Evolutionary conservation across 2,797 vertebrate species (phyloP).

Genomic region (Rhinoraja longicauda): DNA sequence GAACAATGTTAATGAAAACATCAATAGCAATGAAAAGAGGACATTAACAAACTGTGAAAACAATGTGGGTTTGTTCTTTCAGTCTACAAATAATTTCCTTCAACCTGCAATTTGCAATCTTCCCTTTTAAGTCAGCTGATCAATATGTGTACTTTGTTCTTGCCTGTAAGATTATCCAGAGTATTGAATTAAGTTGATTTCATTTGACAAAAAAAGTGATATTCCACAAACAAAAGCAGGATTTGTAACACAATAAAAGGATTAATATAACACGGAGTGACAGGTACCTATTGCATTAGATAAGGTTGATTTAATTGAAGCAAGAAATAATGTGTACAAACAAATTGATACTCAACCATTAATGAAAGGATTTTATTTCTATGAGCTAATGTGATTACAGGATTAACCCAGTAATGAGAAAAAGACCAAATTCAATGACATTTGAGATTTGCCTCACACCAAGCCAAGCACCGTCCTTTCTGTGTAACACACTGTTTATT

Average conservation of each 20-base stretch:
- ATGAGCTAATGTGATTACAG: not conserved
- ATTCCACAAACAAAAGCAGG: not conserved
- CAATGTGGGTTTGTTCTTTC: not conserved
- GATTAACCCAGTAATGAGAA: not conserved
- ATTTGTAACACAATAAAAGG: not conserved
- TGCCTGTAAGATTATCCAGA: not conserved
- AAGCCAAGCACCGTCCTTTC: not conserved
- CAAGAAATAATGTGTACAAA: not conserved
- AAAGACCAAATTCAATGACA: not conserved
- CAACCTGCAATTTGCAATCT: not conserved
- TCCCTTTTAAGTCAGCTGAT: not conserved
- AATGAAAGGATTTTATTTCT: not conserved
- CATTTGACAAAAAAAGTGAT: not conserved
- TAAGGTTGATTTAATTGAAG: constrained; percentile 32
- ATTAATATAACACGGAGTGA: constrained; percentile 3
- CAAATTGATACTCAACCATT: constrained; percentile 19
- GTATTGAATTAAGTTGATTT: not conserved
- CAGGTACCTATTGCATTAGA: not conserved
- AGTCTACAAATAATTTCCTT: not conserved
- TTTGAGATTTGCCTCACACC: not conserved
- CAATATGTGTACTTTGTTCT: not conserved
- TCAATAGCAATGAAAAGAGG: not conserved
- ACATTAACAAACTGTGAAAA: not conserved
- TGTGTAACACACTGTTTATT: too few species aligned
- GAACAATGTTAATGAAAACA: not conserved